A percentile compares a stretch with the other conserved stretches of the same genome.
These are phyloP conservation scores for Antheraea assamensis DNA, from an alignment of 2,888 invertebrate genomes.

Conservation along the genomic window DNA sequence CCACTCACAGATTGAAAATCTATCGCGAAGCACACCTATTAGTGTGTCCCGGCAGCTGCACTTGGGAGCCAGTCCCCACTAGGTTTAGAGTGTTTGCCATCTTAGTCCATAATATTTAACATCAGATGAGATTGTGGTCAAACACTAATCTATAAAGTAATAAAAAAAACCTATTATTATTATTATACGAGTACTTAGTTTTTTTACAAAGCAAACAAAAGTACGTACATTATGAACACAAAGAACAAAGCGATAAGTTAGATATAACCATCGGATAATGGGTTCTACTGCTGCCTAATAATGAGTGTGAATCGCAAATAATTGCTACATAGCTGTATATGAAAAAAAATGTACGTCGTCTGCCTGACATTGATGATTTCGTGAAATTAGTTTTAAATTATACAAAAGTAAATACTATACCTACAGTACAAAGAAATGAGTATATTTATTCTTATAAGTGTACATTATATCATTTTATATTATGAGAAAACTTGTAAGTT, in stretches of 20 bases:
- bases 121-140: too few relatives aligned
- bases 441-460: neutral
- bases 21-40: too few relatives aligned
- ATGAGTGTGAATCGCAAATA: neutral
- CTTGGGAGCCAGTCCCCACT: too few relatives aligned
- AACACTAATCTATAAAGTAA: too few relatives aligned
- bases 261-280: constrained; percentile 3
- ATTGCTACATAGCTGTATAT: neutral
- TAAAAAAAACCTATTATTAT: too few relatives aligned
- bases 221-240: neutral
- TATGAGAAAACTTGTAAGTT: neutral
- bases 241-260: neutral
- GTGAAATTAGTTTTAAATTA: neutral
- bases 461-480: constrained; percentile 1
- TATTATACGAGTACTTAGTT: neutral
- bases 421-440: neutral
- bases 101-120: too few relatives aligned
- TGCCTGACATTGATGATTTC: neutral
- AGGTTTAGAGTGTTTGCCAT: too few relatives aligned
- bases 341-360: neutral
- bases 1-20: too few relatives aligned
- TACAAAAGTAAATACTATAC: neutral
- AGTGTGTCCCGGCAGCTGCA: too few relatives aligned
- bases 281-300: neutral
- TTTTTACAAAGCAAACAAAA: neutral